These are phyloP conservation scores for Conus betulinus DNA, from an alignment of 1,140 invertebrate genomes.

Conservation along the genomic window DNA sequence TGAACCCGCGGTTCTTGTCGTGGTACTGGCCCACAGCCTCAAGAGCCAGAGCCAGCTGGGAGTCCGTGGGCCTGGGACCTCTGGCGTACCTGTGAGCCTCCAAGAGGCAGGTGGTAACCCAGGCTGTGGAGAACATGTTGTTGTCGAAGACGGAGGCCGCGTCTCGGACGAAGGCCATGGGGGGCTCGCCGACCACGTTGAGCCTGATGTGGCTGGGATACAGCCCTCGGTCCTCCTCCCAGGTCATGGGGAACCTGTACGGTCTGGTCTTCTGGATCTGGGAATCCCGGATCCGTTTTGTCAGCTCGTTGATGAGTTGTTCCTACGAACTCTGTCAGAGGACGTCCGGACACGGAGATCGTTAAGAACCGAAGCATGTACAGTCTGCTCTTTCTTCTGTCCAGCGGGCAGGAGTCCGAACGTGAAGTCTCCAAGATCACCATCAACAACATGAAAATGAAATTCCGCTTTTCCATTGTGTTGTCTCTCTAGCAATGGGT, in stretches of 20 bases:
- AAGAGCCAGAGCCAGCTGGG: slow-evolving; percentile 58
- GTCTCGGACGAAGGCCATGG: slow-evolving; percentile 46
- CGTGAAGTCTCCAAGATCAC: too few relatives aligned
- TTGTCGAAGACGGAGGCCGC: slow-evolving; percentile 63
- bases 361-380: too few relatives aligned
- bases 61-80: slow-evolving; percentile 42
- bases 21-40: slow-evolving; percentile 55
- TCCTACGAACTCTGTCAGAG: too few relatives aligned
- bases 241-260: slow-evolving; percentile 53
- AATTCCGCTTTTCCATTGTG: too few relatives aligned
- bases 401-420: too few relatives aligned
- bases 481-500: too few relatives aligned
- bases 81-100: slow-evolving; percentile 57
- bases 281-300: neutral
- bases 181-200: slow-evolving; percentile 57
- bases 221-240: slow-evolving; percentile 56
- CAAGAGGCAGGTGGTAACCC: slow-evolving; percentile 58
- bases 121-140: slow-evolving; percentile 67
- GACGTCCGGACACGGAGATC: too few relatives aligned
- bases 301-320: neutral
- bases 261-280: slow-evolving; percentile 48
- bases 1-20: slow-evolving; percentile 55
- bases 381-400: too few relatives aligned
- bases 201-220: slow-evolving; percentile 59
- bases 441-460: too few relatives aligned